phyloP scores from a whole-genome alignment of 2,888 invertebrate species.

The Drosophila gaucha region DNA sequence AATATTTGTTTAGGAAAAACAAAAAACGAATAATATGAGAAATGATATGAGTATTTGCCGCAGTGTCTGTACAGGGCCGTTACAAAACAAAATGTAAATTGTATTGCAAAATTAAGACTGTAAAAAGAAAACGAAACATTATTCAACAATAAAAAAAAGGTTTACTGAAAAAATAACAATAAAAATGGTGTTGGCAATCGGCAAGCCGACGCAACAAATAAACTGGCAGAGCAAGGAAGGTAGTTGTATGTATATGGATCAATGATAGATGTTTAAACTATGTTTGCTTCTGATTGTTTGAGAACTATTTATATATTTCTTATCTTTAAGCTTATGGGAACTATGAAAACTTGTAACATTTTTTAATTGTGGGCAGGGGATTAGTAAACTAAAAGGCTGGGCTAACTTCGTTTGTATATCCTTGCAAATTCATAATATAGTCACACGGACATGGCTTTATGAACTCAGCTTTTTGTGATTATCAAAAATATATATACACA shows the following conservation, averaged over 20 bases:
- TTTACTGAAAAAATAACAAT: conserved; percentile 6
- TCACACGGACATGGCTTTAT: too few relatives aligned
- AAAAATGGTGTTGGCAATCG: conserved; percentile 22
- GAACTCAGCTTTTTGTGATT: too few relatives aligned
- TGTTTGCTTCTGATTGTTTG: not conserved
- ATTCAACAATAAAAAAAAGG: conserved; percentile 25
- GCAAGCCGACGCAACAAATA: conserved; percentile 5
- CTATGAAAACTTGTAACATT: too few relatives aligned
- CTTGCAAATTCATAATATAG: too few relatives aligned
- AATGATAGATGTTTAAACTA: not conserved
- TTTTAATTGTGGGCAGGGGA: too few relatives aligned
- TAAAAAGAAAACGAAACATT: conserved; percentile 68
- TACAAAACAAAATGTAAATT: conserved; percentile 60
- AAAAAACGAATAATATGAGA: not conserved
- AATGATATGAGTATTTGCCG: conserved; percentile 36
- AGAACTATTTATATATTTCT: not conserved
- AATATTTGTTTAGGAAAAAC: conserved; percentile 10
- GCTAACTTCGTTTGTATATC: too few relatives aligned
- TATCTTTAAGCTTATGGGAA: too few relatives aligned
- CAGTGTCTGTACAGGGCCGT: conserved; percentile 40
- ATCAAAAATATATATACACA: too few relatives aligned
- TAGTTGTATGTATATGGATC: not conserved
- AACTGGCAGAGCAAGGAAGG: conserved; percentile 13
- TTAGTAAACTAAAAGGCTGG: too few relatives aligned
- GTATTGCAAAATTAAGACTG: conserved; percentile 54